Evolutionary conservation across 2,113 vertebrate genomes (phyloP).

Genomic region (Percina caprodes): DNA sequence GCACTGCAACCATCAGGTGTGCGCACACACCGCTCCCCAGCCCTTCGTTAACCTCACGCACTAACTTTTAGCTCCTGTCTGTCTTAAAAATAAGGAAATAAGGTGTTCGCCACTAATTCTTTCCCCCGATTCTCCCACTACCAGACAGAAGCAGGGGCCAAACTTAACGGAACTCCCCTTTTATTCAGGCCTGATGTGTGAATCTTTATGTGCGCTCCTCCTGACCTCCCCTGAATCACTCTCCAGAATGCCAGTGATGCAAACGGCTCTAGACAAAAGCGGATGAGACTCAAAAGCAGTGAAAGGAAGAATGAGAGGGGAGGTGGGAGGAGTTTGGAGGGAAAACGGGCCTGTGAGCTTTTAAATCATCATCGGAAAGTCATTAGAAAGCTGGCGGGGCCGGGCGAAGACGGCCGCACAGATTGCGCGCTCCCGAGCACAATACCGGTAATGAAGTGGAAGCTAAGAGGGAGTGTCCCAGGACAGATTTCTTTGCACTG

Average conservation of each 20-base stretch:
- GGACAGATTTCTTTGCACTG: slow-evolving; percentile 79
- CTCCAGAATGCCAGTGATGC: slow-evolving; percentile 60
- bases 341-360: slow-evolving; percentile 54
- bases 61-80: slow-evolving; percentile 44
- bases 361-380: slow-evolving; percentile 87
- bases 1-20: slow-evolving; percentile 70
- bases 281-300: slow-evolving; percentile 63
- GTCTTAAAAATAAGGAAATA: slow-evolving; percentile 22
- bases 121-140: background rate
- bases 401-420: slow-evolving; percentile 80
- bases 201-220: slow-evolving; percentile 64
- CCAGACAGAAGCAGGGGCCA: slow-evolving; percentile 14
- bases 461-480: slow-evolving; percentile 79
- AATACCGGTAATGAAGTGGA: slow-evolving; percentile 85
- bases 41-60: slow-evolving; percentile 36
- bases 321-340: slow-evolving; percentile 51
- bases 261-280: slow-evolving; percentile 79
- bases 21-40: slow-evolving; percentile 25
- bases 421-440: slow-evolving; percentile 83
- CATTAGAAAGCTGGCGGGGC: slow-evolving; percentile 87
- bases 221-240: slow-evolving; percentile 68
- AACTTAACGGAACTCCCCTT: slow-evolving; percentile 40
- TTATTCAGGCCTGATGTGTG: slow-evolving; percentile 68
- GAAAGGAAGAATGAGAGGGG: slow-evolving; percentile 77
- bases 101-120: slow-evolving; percentile 7